A percentile compares a stretch with the other conserved stretches of the same genome.
These are phyloP conservation scores for Chiloscyllium punctatum DNA, from an alignment of 2,797 vertebrate genomes.

Conservation along the genomic window DNA sequence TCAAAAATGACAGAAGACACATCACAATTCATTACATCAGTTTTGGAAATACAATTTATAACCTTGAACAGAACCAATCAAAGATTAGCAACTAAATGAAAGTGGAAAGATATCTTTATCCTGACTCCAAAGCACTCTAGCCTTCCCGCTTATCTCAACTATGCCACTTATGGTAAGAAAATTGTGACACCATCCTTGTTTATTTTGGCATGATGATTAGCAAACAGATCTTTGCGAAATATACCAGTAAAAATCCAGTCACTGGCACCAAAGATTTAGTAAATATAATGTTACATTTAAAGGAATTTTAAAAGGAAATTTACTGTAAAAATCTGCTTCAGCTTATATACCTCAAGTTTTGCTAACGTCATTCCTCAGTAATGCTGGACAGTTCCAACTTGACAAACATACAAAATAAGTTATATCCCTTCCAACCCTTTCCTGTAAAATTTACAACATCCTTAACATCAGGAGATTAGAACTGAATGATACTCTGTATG, in stretches of 20 bases:
- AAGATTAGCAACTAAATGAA: not conserved
- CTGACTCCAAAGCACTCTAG: not conserved
- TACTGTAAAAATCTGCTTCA: not conserved
- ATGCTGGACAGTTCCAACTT: conserved; percentile 20
- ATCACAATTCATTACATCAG: not conserved
- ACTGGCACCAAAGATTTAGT: not conserved
- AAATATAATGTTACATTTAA: not conserved
- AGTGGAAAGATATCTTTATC: not conserved
- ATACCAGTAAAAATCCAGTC: conserved; percentile 8
- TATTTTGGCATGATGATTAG: not conserved
- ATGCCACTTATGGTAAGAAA: not conserved
- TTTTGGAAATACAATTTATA: not conserved
- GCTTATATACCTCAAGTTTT: not conserved
- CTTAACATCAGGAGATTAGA: not conserved
- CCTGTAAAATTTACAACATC: not conserved
- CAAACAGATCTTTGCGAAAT: not conserved
- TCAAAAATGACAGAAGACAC: not conserved
- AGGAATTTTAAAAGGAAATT: not conserved
- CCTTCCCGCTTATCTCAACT: not conserved
- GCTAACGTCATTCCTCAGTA: conserved; percentile 1
- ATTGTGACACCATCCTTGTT: conserved; percentile 7
- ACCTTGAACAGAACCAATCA: not conserved
- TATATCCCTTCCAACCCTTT: conserved; percentile 8
- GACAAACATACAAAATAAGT: not conserved
- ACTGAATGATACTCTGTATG: not conserved